A percentile compares a stretch with the other conserved stretches of the same genome.
Conservation (phyloP, 2,113 vertebrate species). For the Solenodon paradoxus region DNA sequence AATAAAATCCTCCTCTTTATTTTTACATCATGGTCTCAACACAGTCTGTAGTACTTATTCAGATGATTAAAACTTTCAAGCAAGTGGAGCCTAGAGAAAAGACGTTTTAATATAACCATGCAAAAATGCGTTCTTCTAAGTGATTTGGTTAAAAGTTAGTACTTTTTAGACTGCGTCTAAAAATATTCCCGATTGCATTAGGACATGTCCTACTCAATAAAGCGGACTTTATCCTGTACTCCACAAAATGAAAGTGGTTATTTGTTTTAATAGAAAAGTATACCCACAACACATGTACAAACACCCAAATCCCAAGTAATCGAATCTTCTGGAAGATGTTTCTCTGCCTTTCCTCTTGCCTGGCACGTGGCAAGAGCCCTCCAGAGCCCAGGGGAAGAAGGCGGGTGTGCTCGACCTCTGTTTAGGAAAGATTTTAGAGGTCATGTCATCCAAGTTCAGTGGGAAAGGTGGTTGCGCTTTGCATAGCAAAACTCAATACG, state of each 20-base stretch:
- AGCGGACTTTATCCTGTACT: not conserved
- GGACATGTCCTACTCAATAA: not conserved
- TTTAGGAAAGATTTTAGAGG: not conserved
- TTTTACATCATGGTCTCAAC: not conserved
- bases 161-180: conserved; percentile 20
- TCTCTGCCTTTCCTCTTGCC: not conserved
- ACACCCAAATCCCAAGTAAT: not conserved
- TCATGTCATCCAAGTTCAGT: not conserved
- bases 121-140: not conserved
- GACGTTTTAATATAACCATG: not conserved
- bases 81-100: not conserved
- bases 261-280: not conserved
- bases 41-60: not conserved
- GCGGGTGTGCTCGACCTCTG: not conserved
- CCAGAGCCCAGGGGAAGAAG: not conserved
- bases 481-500: conserved; percentile 26
- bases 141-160: not conserved
- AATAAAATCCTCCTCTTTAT: not conserved
- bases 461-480: not conserved
- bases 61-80: conserved; percentile 28
- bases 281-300: not conserved
- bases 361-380: not conserved
- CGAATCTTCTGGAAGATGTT: conserved; percentile 4
- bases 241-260: not conserved
- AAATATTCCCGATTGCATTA: not conserved